Evolutionary conservation across 2,113 vertebrate genomes (phyloP), one percentile per base, ranked within the genome.

Genomic region (Dicaeum eximium): DNA sequence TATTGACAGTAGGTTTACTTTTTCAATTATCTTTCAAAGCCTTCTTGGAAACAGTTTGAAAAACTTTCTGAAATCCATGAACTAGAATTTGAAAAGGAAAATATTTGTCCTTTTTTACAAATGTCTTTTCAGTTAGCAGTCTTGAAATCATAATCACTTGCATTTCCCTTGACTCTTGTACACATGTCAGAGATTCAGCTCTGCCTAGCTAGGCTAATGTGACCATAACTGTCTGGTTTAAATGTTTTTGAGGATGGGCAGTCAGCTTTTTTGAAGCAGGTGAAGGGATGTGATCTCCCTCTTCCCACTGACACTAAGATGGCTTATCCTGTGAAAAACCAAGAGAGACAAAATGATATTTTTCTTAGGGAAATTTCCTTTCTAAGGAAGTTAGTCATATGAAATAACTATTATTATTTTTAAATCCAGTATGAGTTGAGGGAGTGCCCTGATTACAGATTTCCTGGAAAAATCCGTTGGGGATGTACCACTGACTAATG

Each of bases 391-490:
- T 96, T 96, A 97, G 96, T 97, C 78, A 95, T 95, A 71, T 67
- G 88, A 84, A 90, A 90, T 86, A 65, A 88, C 95, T 4, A 53
- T 90, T 35, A 88, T 93, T 93, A 80, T 95, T 95, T 86, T 97
- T 80, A 74, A 96, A 95, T 93, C 77, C 92, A 93, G 86, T 95
- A 23, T 90, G 92, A 95, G 83, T 87, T 7, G 70, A 97, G 96
- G 97, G 97, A 97, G 97, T 96, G 96, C 64, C 96, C 73, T 88
- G 91, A 91, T 97, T 97, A 93, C 95, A 82, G 92, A 95, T 97
- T 97, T 97, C 95, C 96, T 97, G 86, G 95, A 94, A 97, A 93
- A 97, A 77, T 80, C 93, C 40, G 0, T 86, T 96, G 48, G 80
- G 97, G 94, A 93, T 67, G 58, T 94, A 87, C n/a, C 74, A 47